A percentile compares a stretch with the other conserved stretches of the same genome.
Evolutionary conservation across 2,113 vertebrate genomes (phyloP).

Genomic region (Thermophis baileyi): DNA sequence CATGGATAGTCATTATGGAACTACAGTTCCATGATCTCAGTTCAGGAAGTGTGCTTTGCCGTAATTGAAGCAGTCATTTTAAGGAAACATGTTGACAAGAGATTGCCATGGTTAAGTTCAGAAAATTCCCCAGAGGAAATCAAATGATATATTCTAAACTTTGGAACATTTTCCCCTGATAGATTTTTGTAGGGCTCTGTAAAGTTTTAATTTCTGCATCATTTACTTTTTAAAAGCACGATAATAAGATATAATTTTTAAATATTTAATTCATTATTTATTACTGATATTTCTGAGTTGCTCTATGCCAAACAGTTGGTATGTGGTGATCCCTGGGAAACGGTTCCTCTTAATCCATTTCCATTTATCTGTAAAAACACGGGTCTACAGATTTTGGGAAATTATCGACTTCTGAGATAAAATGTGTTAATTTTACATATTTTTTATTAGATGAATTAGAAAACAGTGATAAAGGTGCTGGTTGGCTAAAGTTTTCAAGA

Average conservation of each 20-base stretch:
- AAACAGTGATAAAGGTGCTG: too few relatives aligned
- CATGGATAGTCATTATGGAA: too few relatives aligned
- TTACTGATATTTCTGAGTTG: not conserved
- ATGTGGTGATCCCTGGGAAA: not conserved
- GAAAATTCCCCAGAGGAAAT: not conserved
- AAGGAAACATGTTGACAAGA: not conserved
- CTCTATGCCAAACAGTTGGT: not conserved
- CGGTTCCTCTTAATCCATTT: not conserved
- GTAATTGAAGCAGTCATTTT: not conserved
- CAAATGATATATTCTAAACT: not conserved
- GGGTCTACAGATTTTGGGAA: too few relatives aligned
- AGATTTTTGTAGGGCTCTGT: not conserved
- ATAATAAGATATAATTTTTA: not conserved
- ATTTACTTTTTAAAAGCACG: not conserved
- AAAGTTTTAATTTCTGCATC: not conserved
- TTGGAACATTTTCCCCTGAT: not conserved
- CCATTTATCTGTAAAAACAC: not conserved
- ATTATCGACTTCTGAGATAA: too few relatives aligned
- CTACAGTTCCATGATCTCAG: not conserved
- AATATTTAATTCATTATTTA: not conserved
- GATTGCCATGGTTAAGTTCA: not conserved
- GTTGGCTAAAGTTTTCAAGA: too few relatives aligned
- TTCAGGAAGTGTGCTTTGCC: not conserved
- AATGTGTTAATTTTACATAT: too few relatives aligned
- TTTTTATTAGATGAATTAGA: too few relatives aligned